Percentiles rank a stretch among this genome's conserved stretches.
phyloP scores from a whole-genome alignment of 2,113 vertebrate genomes.

The Myiagra hebetior region DNA sequence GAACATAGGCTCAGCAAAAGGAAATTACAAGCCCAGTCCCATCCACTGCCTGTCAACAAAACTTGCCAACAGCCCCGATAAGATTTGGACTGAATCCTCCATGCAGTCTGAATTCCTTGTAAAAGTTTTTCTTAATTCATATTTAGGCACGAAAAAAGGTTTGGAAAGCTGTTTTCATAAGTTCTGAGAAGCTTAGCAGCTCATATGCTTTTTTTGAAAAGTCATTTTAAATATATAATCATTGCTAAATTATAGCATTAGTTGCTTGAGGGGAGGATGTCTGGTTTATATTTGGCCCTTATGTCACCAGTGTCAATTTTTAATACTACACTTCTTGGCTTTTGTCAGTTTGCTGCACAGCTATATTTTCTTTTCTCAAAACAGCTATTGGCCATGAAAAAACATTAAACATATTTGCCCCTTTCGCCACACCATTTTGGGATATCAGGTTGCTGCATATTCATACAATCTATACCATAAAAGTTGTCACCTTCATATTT shows the following conservation, averaged over 20 bases:
- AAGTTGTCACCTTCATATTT: not conserved
- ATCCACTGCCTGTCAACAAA: not conserved
- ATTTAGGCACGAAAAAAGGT: not conserved
- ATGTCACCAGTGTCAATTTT: not conserved
- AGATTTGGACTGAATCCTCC: not conserved
- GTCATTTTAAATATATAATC: not conserved
- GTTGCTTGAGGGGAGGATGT: not conserved
- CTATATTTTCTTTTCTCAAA: not conserved
- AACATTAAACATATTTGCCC: not conserved
- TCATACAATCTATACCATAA: not conserved
- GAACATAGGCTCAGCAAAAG: not conserved
- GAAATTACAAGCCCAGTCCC: not conserved
- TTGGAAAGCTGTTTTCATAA: not conserved
- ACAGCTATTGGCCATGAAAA: not conserved
- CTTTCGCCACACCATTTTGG: not conserved
- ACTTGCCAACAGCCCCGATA: rapidly evolving
- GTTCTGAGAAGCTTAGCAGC: not conserved
- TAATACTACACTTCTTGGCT: not conserved
- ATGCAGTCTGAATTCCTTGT: not conserved
- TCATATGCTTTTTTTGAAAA: not conserved
- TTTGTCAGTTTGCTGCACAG: not conserved
- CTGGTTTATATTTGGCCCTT: slow-evolving; percentile 1
- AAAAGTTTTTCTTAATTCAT: not conserved
- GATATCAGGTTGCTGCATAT: not conserved
- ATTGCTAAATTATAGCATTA: not conserved